Conservation (phyloP, 2,113 vertebrate genomes). For the Talpa occidentalis region DNA sequence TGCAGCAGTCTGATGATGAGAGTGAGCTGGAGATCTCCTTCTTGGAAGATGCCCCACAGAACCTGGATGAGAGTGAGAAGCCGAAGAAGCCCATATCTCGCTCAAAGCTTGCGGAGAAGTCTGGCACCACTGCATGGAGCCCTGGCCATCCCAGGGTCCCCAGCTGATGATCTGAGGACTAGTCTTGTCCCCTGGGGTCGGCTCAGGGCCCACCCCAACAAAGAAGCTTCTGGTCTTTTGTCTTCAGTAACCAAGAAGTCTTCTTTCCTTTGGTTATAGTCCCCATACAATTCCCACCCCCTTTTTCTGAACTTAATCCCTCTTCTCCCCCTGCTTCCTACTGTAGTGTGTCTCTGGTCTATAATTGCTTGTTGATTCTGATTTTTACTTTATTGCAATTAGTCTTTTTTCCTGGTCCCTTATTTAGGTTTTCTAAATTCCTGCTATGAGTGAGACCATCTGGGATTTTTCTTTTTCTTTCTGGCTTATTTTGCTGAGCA, state of each 20-base stretch:
- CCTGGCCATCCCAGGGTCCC: slow-evolving; percentile 60
- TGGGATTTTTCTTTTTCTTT: too few relatives aligned
- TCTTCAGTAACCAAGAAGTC: background rate
- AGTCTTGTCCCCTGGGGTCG: background rate
- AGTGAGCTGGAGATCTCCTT: slow-evolving; percentile 84
- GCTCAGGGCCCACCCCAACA: background rate
- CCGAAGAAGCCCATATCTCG: background rate
- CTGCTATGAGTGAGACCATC: too few relatives aligned
- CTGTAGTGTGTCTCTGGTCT: too few relatives aligned
- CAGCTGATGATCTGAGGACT: slow-evolving; percentile 72
- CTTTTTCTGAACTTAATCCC: too few relatives aligned
- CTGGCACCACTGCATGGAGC: slow-evolving; percentile 76
- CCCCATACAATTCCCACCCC: too few relatives aligned
- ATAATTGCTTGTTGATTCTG: too few relatives aligned
- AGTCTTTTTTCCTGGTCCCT: too few relatives aligned
- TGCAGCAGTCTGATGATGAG: slow-evolving; percentile 77
- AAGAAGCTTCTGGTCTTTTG: background rate
- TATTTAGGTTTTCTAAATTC: too few relatives aligned
- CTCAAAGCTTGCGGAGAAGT: slow-evolving; percentile 20
- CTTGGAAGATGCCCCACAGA: slow-evolving; percentile 80
- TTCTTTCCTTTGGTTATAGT: background rate
- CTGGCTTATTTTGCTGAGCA: too few relatives aligned
- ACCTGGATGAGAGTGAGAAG: slow-evolving; percentile 50
- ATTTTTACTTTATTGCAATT: too few relatives aligned
- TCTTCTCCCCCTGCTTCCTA: too few relatives aligned